Evolutionary conservation across 2,797 vertebrate genomes (phyloP).

Genomic region (Typhlichthys eigenmanni): DNA sequence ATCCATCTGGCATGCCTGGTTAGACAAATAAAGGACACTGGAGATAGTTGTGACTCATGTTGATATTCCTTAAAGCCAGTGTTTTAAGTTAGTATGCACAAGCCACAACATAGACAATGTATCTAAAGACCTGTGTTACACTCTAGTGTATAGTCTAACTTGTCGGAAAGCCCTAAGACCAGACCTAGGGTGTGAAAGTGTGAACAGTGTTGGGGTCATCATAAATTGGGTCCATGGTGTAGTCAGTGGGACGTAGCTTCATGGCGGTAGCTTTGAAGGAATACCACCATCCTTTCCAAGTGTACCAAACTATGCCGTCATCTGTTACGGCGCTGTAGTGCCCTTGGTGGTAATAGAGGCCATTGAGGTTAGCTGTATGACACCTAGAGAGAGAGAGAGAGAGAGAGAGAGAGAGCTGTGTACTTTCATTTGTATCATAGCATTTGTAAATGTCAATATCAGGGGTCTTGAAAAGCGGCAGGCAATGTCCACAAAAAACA

Average conservation of each 20-base stretch:
- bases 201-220: conserved; percentile 66
- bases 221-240: conserved; percentile 42
- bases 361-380: conserved; percentile 92
- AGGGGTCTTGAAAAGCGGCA: too few species aligned
- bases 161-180: neutral
- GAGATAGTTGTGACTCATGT: too few species aligned
- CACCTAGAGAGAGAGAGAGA: conserved; percentile 79
- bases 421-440: too few species aligned
- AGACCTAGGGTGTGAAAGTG: conserved; percentile 12
- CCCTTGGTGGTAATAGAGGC: conserved; percentile 82
- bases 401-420: neutral
- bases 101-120: too few species aligned
- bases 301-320: conserved; percentile 90
- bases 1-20: too few species aligned
- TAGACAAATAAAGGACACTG: too few species aligned
- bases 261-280: conserved; percentile 90
- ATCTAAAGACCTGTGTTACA: neutral
- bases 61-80: too few species aligned
- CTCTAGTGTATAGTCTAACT: neutral
- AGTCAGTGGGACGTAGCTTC: conserved; percentile 85
- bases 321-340: conserved; percentile 84
- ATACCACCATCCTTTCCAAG: conserved; percentile 97
- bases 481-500: too few species aligned
- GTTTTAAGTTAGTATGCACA: too few species aligned
- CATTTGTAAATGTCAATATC: too few species aligned